A percentile compares a stretch with the other conserved stretches of the same genome.
These are phyloP conservation scores for Nerophis ophidion DNA, from an alignment of 2,113 vertebrate genomes.

Conservation along the genomic window DNA sequence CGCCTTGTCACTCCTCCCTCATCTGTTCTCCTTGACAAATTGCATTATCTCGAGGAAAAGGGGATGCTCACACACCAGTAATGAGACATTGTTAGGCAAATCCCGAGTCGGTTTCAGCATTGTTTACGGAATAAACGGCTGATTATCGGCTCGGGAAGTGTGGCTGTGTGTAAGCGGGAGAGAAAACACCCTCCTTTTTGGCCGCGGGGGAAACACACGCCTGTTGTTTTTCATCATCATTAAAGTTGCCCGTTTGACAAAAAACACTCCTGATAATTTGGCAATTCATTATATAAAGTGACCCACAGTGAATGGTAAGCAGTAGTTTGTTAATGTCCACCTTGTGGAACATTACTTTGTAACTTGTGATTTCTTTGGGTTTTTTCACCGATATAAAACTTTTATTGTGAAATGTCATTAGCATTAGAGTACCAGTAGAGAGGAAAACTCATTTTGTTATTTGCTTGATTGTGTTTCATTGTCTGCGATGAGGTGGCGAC, in stretches of 20 bases:
- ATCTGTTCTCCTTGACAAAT: conserved; percentile 70
- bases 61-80: conserved; percentile 68
- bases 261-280: conserved; percentile 62
- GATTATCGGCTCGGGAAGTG: conserved; percentile 68
- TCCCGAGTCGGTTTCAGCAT: conserved; percentile 70
- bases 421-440: too few relatives aligned
- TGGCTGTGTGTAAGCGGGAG: conserved; percentile 23
- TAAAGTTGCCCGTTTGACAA: conserved; percentile 56
- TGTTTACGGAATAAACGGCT: conserved; percentile 74
- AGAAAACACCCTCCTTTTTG: conserved; percentile 32
- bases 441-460: too few relatives aligned
- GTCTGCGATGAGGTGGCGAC: too few relatives aligned
- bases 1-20: conserved; percentile 38
- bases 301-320: conserved; percentile 57
- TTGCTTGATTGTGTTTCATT: too few relatives aligned
- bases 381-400: neutral
- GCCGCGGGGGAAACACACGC: conserved; percentile 55
- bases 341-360: conserved; percentile 13
- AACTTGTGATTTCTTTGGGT: conserved; percentile 10
- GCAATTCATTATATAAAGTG: conserved; percentile 65
- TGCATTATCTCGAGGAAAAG: conserved; percentile 65
- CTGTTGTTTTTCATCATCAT: conserved; percentile 60
- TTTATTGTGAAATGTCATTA: neutral
- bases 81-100: conserved; percentile 78
- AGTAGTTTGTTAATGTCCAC: conserved; percentile 31